phyloP scores from a whole-genome alignment of 2,113 vertebrate species.

The Alouatta palliata region DNA sequence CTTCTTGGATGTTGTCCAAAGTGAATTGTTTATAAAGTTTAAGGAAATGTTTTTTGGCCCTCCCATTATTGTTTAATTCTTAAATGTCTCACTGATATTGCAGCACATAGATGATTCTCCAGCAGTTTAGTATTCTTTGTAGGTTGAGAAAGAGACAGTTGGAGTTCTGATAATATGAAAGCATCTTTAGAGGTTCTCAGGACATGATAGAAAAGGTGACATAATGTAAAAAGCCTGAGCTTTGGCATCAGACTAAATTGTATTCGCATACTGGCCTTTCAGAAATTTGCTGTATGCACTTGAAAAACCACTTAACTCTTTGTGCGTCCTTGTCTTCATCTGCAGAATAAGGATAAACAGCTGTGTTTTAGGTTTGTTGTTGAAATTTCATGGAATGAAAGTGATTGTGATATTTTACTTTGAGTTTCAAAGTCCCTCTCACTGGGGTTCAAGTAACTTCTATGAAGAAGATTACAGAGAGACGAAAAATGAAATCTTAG shows the following conservation, averaged over 20 bases:
- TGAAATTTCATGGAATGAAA: conserved; percentile 21
- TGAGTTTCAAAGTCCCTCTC: conserved; percentile 24
- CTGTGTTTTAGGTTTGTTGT: background rate
- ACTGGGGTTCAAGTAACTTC: background rate
- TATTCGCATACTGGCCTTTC: background rate
- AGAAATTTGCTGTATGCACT: background rate
- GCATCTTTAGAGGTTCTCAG: background rate
- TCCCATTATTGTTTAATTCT: background rate
- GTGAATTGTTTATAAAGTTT: conserved; percentile 25
- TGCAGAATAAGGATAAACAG: conserved; percentile 1
- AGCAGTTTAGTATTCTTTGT: background rate
- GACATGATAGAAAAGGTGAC: background rate
- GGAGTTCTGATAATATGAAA: background rate
- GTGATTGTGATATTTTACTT: background rate
- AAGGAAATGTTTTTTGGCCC: background rate
- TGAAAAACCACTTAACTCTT: conserved; percentile 39
- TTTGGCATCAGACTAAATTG: background rate
- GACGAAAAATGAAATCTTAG: background rate
- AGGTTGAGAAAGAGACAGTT: background rate
- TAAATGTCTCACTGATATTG: background rate
- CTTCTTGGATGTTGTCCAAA: background rate
- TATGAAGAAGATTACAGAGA: background rate
- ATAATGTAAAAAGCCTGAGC: background rate
- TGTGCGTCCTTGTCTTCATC: background rate
- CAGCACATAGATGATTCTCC: background rate